These are phyloP conservation scores for Microtus oregoni DNA, from an alignment of 2,113 vertebrate genomes.

Conservation along the genomic window DNA sequence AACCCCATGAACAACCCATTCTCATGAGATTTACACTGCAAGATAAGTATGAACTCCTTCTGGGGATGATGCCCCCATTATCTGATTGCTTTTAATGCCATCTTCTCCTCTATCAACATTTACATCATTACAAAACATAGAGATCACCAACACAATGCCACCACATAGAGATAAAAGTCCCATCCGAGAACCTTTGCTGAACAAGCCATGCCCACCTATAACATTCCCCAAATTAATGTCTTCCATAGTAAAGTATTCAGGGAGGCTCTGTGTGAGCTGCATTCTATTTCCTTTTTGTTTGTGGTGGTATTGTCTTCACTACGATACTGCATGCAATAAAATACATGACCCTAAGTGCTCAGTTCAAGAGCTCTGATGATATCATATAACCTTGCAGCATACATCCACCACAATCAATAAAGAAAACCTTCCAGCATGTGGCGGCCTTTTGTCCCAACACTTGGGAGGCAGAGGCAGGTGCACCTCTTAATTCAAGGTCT, in stretches of 20 bases:
- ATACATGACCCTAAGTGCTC: neutral
- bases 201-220: neutral
- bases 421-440: neutral
- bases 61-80: neutral
- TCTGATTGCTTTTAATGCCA: neutral
- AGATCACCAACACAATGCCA: too few relatives aligned
- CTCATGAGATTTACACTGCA: neutral
- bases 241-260: neutral
- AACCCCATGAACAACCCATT: neutral
- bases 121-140: too few relatives aligned
- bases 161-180: neutral
- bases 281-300: neutral
- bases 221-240: neutral
- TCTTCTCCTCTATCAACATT: neutral
- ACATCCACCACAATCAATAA: neutral
- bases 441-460: neutral
- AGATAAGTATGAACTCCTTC: neutral
- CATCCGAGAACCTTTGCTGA: neutral
- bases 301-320: neutral
- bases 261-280: neutral
- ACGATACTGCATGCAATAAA: slow-evolving; percentile 6
- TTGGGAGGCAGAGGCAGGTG: neutral
- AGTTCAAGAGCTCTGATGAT: neutral
- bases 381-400: fast-evolving
- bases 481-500: neutral